Evolutionary conservation across 2,888 invertebrate genomes (phyloP), one percentile per base, ranked within the genome.

Genomic region (Stenoptilia bipunctidactyla): DNA sequence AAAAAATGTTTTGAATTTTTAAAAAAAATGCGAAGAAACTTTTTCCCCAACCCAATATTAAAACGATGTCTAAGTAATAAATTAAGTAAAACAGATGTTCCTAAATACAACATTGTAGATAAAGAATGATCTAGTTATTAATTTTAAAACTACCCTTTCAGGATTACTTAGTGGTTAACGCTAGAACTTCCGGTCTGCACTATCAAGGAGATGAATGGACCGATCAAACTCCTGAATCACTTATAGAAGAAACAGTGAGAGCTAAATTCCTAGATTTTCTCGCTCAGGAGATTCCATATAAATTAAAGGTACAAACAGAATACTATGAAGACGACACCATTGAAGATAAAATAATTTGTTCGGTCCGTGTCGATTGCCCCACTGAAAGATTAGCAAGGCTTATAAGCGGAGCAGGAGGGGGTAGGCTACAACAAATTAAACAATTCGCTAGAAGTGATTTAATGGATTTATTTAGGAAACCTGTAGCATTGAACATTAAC

Each of bases 201-300:
- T 95, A 89, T 61, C 75, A 90, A 14, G 72, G 86, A 10, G 79
- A 88, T 27, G 66, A 87, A 13, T 90, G 92, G 64, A 92, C 95
- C 0, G 92, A 96, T 66, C 91, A 93, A 57, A 73, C 86, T 12
- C 88, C 91, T 0, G 88, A 90, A 53, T 74, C 84, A 5, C 66
- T 97, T 15, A 90, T 94, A 43, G 77, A 88, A 38, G 87, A 90
- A 50, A 89, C 92, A 41, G 91, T 98, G 0, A 86, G 92, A 53
- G 94, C 96, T 1, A 92, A 92, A 51, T 85, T 97, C 33, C 67
- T 98, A 43, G 94, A 98, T 60, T 87, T 89, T 58, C 72, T 97
- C 34, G 89, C 91, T 0, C 87, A 94, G 50, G 95, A 97, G 79
- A 87, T 98, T 34, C 98, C 98, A 0, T 98, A 98, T 59, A 83